Evolutionary conservation across 2,888 invertebrate genomes (phyloP).

Genomic region (Drosophila seclusa): DNA sequence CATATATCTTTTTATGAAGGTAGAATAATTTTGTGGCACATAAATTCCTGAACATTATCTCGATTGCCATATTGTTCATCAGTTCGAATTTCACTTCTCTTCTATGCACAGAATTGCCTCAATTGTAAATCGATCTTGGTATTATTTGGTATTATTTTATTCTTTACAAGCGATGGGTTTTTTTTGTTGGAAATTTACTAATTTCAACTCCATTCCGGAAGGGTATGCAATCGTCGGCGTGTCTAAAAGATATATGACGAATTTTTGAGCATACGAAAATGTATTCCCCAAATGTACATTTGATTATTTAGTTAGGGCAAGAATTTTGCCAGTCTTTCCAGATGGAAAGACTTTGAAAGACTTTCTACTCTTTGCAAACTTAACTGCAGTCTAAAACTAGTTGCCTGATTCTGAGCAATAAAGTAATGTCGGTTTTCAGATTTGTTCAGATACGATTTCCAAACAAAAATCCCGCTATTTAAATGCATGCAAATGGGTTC

Average conservation of each 20-base stretch:
- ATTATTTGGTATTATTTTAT: too few species aligned
- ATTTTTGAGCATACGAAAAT: not conserved
- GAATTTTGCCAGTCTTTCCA: not conserved
- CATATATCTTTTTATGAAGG: not conserved
- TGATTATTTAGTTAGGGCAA: not conserved
- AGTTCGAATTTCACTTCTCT: too few species aligned
- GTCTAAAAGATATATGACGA: not conserved
- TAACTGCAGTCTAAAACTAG: not conserved
- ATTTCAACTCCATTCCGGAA: not conserved
- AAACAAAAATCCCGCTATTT: not conserved
- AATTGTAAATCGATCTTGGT: too few species aligned
- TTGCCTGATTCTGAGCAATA: not conserved
- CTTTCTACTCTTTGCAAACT: not conserved
- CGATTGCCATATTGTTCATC: too few species aligned
- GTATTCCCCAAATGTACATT: not conserved
- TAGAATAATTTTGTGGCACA: not conserved
- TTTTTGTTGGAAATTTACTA: too few species aligned
- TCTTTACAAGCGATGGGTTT: too few species aligned
- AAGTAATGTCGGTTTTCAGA: not conserved
- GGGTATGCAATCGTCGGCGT: not conserved
- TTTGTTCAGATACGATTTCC: not conserved
- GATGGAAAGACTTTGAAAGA: not conserved
- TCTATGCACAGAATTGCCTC: too few species aligned
- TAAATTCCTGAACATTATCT: too few species aligned
- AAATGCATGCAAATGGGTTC: not conserved